Evolutionary conservation across 2,888 invertebrate species (phyloP).

Genomic region (Patella pellucida): DNA sequence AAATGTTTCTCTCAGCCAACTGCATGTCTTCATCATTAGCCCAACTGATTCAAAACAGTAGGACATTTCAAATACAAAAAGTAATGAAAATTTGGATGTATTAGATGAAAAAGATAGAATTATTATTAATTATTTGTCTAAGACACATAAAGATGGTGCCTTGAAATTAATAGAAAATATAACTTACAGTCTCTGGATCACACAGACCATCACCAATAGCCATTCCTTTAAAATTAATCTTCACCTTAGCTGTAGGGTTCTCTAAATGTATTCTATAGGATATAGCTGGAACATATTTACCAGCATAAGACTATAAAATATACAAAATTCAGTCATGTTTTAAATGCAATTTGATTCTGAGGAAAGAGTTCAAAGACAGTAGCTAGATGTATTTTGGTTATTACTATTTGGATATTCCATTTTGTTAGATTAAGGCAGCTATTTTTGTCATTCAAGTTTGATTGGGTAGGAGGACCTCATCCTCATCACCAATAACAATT

Average conservation of each 20-base stretch:
- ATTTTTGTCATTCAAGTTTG: too few relatives aligned
- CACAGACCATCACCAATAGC: conserved; percentile 68
- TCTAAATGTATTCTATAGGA: conserved; percentile 64
- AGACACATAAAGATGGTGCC: too few relatives aligned
- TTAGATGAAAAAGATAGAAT: too few relatives aligned
- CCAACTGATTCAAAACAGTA: too few relatives aligned
- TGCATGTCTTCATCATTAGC: too few relatives aligned
- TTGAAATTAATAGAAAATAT: not conserved
- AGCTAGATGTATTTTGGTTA: not conserved
- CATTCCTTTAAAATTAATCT: conserved; percentile 62
- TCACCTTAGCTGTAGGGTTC: conserved; percentile 45
- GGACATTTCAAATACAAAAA: too few relatives aligned
- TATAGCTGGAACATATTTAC: conserved; percentile 84
- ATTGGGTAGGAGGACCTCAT: too few relatives aligned
- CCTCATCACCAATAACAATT: too few relatives aligned
- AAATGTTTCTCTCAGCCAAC: too few relatives aligned
- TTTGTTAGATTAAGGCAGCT: not conserved
- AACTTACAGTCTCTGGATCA: conserved; percentile 65
- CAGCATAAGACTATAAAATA: conserved; percentile 68
- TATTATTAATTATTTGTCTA: too few relatives aligned
- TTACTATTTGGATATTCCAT: not conserved
- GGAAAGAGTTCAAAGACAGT: not conserved
- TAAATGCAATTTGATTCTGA: not conserved
- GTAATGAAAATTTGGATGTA: too few relatives aligned
- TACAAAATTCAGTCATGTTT: not conserved